Evolutionary conservation across 2,113 vertebrate genomes (phyloP), one percentile per base, ranked within the genome.

Genomic region (Pao palembangensis): DNA sequence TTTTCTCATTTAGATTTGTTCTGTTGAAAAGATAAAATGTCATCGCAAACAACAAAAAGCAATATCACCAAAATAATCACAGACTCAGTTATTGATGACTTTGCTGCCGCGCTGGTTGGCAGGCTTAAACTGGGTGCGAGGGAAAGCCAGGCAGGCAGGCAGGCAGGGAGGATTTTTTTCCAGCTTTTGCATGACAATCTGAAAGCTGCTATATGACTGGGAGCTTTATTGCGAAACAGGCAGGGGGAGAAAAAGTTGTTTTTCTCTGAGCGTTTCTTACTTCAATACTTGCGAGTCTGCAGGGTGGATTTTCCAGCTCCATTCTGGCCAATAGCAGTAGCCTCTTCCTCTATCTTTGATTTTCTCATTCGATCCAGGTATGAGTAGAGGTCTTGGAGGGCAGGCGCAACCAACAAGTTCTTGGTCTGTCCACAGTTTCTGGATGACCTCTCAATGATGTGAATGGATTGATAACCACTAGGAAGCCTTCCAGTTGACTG

Each of bases 11-110:
- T 63, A 21, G 16, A 38, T 20, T 44, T 7, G 20, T 51, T 20
- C 57, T 41, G 17, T 8, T 10, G 51, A 17, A 7, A 2, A 38
- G 54, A 41, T 43, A 58, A 28, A 67, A 78, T 60, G 28, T 19
- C 55, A 48, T 66, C 60, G 63, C 73, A 23, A 51, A 14, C 19
- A 51, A 38, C 73, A 58, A 70, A 73, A 67, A 21, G 25, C 42
- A 72, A 65, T 70, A 76, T 64, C 69, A 66, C 76, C 55, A 28
- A 73, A 69, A 64, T 15, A 59, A 76, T 75, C 52, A 51, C 43
- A 48, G 61, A 62, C 57, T 87, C 61, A 80, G 84, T 85, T 84
- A 85, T 79, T 83, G 80, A 83, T 76, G 64, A 47, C 17, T 60
- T 62, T 71, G 5, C 13, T 64, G 76, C 58, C 64, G 56, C 58